A percentile compares a stretch with the other conserved stretches of the same genome.
Conservation (phyloP, 2,113 vertebrate genomes). For the Formicarius rufipectus region DNA sequence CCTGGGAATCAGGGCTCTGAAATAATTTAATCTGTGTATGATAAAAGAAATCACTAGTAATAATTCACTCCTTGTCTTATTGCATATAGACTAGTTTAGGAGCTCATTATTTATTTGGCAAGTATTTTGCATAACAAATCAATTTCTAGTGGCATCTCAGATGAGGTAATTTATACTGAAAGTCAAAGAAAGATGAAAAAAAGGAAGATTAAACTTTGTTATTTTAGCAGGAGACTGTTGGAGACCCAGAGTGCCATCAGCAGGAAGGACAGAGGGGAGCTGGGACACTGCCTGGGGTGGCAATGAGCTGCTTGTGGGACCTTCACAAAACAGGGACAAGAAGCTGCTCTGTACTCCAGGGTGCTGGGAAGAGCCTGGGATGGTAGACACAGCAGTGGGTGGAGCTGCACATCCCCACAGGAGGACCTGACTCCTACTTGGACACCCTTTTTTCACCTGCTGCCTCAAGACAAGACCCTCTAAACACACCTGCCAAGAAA, state of each 20-base stretch:
- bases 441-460: not conserved
- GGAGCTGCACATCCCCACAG: not conserved
- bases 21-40: constrained; percentile 53
- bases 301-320: not conserved
- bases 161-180: constrained; percentile 71
- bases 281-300: not conserved
- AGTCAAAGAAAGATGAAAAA: constrained; percentile 66
- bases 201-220: constrained; percentile 53
- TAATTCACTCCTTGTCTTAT: constrained; percentile 72
- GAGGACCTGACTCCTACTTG: not conserved
- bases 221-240: not conserved
- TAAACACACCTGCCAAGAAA: not conserved
- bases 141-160: constrained; percentile 71
- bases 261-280: not conserved
- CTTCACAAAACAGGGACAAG: not conserved
- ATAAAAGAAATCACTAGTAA: constrained; percentile 63
- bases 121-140: constrained; percentile 78
- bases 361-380: fast-evolving
- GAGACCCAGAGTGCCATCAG: not conserved
- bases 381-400: fast-evolving
- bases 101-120: constrained; percentile 81
- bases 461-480: not conserved
- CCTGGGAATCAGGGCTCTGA: not conserved
- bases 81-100: constrained; percentile 66
- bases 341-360: not conserved